Percentiles rank a stretch among this genome's conserved stretches.
These are phyloP conservation scores for Drosophila malerkotliana DNA, from an alignment of 1,140 invertebrate genomes.

Conservation along the genomic window DNA sequence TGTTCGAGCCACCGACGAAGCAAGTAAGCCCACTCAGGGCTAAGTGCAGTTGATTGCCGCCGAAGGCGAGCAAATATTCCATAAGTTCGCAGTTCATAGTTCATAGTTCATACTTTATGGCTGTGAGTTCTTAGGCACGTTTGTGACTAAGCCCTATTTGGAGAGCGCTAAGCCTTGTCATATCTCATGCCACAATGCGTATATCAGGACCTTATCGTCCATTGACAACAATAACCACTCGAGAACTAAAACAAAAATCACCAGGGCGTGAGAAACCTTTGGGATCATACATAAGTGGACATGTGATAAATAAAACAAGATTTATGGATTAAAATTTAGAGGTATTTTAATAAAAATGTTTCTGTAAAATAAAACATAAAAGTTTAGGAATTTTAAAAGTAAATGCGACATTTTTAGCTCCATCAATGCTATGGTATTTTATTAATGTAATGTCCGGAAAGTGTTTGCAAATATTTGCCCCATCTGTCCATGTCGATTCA, in stretches of 20 bases:
- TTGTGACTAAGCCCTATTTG: slow-evolving; percentile 55
- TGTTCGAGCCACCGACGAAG: slow-evolving; percentile 19
- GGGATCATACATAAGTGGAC: background rate
- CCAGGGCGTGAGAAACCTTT: slow-evolving; percentile 38
- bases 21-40: slow-evolving; percentile 39
- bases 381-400: slow-evolving; percentile 14
- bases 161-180: slow-evolving; percentile 47
- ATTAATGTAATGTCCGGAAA: slow-evolving; percentile 58
- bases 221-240: slow-evolving; percentile 76
- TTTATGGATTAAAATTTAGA: no score
- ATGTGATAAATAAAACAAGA: no score
- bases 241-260: slow-evolving; percentile 52
- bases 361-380: no score
- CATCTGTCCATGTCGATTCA: slow-evolving; percentile 53
- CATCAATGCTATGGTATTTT: slow-evolving; percentile 38
- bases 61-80: slow-evolving; percentile 54
- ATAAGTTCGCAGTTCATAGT: slow-evolving; percentile 50
- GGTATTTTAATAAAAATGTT: no score
- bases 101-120: slow-evolving; percentile 3
- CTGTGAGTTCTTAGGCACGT: slow-evolving; percentile 1
- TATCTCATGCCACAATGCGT: slow-evolving; percentile 56
- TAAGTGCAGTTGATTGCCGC: slow-evolving; percentile 68
- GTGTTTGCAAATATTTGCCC: slow-evolving; percentile 51
- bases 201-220: slow-evolving; percentile 40
- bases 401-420: slow-evolving; percentile 25